Base-by-base conservation (phyloP, 2,797 vertebrate genomes). In the Monodelphis domestica region DNA sequence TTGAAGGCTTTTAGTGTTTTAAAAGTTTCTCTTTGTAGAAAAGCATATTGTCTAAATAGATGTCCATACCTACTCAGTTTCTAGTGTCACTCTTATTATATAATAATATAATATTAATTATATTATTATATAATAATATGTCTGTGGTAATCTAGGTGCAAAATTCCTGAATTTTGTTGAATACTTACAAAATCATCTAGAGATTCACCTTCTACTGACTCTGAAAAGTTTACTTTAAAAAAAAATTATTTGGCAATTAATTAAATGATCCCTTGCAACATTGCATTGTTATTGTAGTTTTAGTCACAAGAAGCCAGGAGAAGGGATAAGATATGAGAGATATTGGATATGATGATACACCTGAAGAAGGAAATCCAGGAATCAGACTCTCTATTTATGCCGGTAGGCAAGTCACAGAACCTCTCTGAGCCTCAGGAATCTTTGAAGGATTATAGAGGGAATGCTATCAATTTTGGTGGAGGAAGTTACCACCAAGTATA, bases 1-100 rank as follows among this genome's bases (percentile, higher is more conserved):
- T 90, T 24, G 51, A 95, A 96, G 54, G 52, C 11, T 92, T 91
- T 91, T 15, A 94, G 2, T 88, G 29, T 30, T 53, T 53, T 57
- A 50, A 78, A 88, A 53, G 45, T 53, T 29, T 45, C 5, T 51
- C 45, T 90, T 56, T 87, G 26, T 53, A n/a, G 55, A 87, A 0
- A 5, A 38, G 15, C 21, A 84, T 84, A 38, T 84, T 3, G 7
- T 24, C 1, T 88, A 5, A 88, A 33, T 52, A 53, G 53, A 53
- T 53, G 17, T 53, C 33, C 3, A 30, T 51, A 21, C 51, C 29
- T 87, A 53, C 33, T 87, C 50, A 30, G 17, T 53, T 53, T 88
- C 53, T n/a, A 30, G 50, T 53, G 52, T 88, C 51, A 53, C 29
- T 88, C 21, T 51, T 53, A 45, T 28, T 84, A 26, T 50, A 2